Evolutionary conservation across 1,140 invertebrate genomes (phyloP), one percentile per base, ranked within the genome.

Genomic region (Camponotus floridanus): DNA sequence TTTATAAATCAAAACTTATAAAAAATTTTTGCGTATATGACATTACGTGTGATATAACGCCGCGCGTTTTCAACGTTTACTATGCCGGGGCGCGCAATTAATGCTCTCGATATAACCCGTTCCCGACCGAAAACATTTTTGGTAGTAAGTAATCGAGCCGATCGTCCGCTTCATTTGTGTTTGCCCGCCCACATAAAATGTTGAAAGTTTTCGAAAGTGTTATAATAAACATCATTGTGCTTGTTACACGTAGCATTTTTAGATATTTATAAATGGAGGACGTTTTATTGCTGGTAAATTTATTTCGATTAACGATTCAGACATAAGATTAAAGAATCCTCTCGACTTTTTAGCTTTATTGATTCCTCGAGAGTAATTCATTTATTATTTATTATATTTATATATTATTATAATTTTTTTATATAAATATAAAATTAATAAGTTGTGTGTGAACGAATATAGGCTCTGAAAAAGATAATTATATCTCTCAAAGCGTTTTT

Each of bases 1-100:
- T 89, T 88, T 89, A 88, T 89, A 88, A 89, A 89, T 89, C 87
- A 88, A 89, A 89, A 89, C 87, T 89, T 86, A 88, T 89, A 88
- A 88, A 88, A 88, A 85, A 88, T 73, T 86, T 86, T 88, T 48
- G 79, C 79, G 79, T 83, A 61, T 73, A 73, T 68, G 79, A 57
- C 73, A 81, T 71, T 81, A 83, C 55, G 36, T 8, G 11, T 36
- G 57, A 31, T 62, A 31, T 62, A 62, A 15, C 70, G 79, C 79
- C 79, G 67, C 79, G 68, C 57, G 59, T 81, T 74, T 48, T 15
- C 64, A 55, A 26, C 76, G 62, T 67, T 70, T 55, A 55, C 76
- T 39, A 55, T 80, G 8, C 18, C 76, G 59, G 59, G 31, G 45
- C 76, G 76, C 76, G 48, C 48, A 51, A 80, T 80, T 80, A 80